Evolutionary conservation across 2,797 vertebrate genomes (phyloP), one percentile per base, ranked within the genome.

Genomic region (Argya squamiceps): DNA sequence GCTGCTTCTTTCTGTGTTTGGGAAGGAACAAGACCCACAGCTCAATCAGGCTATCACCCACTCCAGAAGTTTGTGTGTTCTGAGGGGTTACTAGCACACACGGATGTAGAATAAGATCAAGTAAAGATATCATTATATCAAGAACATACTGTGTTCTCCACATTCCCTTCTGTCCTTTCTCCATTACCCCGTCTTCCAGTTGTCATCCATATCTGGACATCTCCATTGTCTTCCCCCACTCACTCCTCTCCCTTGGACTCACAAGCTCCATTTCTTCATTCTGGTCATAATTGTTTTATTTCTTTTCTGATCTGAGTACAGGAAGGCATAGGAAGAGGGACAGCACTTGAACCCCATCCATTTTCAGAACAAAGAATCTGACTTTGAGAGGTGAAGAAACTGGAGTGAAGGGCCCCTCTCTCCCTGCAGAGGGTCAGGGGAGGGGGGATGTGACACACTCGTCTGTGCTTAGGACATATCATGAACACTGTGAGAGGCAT

Each of bases 311-410:
- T 78, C 15, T n/a, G 13, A 84, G 21, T 47, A 49, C 18, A 77
- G 56, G 26, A 86, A 76, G 22, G 21, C 47, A 36, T 17, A 67
- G 36, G 47, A 77, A 77, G 56, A 87, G 22, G 8, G 37, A 32
- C 12, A 82, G 64, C 20, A 43, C 34, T 83, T 53, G 32, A 43
- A 75, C 8, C 4, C 22, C 36, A 60, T 49, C 11, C 41, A 23
- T 85, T 91, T 85, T 70, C 56, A 80, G 71, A 82, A 71, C 64
- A 88, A 84, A 87, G 44, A 69, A 13, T 91, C 52, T 93, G 75
- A 82, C 36, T 93, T 69, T 82, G 83, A 83, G 24, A 80, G 29
- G 30, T 53, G 36, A 91, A 84, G 52, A 58, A 77, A 65, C 15
- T 12, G 62, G 27, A 82, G 46, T 0, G 0, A 41, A 30, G 30